Evolutionary conservation across 2,113 vertebrate genomes (phyloP), one percentile per base, ranked within the genome.

Genomic region (Notothenia rossii): DNA sequence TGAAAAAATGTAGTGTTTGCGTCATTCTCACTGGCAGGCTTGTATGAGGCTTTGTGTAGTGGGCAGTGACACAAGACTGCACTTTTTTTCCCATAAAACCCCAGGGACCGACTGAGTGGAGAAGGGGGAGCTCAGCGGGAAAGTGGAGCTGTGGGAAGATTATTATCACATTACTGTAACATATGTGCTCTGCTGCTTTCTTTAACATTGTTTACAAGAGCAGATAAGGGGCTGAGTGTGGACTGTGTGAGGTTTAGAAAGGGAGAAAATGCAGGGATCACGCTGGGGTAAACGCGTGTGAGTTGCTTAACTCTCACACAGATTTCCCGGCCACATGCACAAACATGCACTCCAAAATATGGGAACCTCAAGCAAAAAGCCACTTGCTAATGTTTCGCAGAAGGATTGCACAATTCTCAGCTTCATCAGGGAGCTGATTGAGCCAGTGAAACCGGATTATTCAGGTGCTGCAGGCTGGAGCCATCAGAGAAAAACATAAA

Each of bases 1-100:
- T 74, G 51, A 46, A 49, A 33, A 71, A 18, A 10, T 29, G 33
- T 0, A 4, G 67, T 46, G 36, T 75, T 65, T 81, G 85, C 53
- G 74, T 90, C 85, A 82, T 74, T 12, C 76, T 54, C 62, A 13
- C 55, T 68, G 76, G 79, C 82, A 77, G 77, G 18, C 71, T n/a
- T 88, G 77, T 79, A 61, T 77, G 60, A 72, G 49, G 54, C 79
- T 64, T 72, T 83, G 79, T 85, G 66, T 20, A 3, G n/a, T 36
- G 51, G 62, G 58, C 63, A 29, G 64, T 3, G 53, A 40, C 62
- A 69, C 75, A 64, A 55, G 29, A 50, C 75, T 48, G 40, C 22
- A 49, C 68, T 56, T 65, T 62, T 53, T 25, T 18, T 29, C 4
- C 0, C 22, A 60, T 25, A 54, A 74, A 77, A 29, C 74, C 59